Base-by-base conservation (phyloP, 2,888 invertebrate genomes). In the Busseola fusca region DNA sequence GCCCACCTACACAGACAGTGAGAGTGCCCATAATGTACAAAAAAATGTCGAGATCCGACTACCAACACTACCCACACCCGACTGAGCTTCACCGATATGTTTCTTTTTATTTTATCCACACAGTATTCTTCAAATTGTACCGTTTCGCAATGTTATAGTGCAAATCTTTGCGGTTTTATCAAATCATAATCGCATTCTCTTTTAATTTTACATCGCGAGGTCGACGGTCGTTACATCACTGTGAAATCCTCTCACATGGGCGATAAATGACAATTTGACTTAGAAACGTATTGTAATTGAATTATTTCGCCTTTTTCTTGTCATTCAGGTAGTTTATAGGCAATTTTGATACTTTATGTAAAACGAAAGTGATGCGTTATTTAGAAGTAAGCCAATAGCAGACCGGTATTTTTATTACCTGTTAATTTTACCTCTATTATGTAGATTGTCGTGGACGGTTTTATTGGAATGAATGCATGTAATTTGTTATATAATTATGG, bases 111-210 rank as follows among this genome's bases (percentile, higher is more conserved):
- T 84, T 62, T 81, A 84, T 84, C 84, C 81, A 58, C 76, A 76
- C 75, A 72, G 71, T 77, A 74, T 84, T 82, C 84, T 58, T 65
- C 71, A 79, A 78, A 86, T 79, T 74, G 69, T 82, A 74, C 67
- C 65, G 67, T 84, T 84, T 84, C 86, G 76, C 64, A 84, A 86
- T 72, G 42, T 76, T 75, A 64, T 76, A 86, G 86, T 81, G 78
- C 79, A 82, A 84, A 85, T 74, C 78, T 81, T 37, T 73, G 84
- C 75, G 85, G 85, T 86, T 85, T 85, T 85, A 85, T 86, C 86
- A 80, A 85, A 86, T 80, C 78, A 83, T 84, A 81, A 85, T 83
- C 84, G 86, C 85, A 84, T 85, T 85, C 85, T 83, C 85, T 85
- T 85, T 84, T 84, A 86, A 84, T 85, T 85, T 83, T 66, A 78